phyloP scores from a whole-genome alignment of 1,140 invertebrate genomes.

The Microplitis demolitor region DNA sequence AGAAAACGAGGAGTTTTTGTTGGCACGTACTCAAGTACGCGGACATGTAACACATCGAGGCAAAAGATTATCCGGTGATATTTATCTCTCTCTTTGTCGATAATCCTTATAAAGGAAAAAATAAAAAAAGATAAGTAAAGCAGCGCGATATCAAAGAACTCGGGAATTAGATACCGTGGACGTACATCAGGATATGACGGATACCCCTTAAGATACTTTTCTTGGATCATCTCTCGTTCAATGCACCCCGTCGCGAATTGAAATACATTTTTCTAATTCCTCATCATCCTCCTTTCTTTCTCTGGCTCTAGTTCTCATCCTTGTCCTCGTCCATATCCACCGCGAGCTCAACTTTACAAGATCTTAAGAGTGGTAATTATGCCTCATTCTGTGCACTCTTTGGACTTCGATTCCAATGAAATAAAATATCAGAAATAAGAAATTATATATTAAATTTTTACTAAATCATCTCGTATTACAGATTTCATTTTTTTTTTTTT shows the following conservation, averaged over 20 bases:
- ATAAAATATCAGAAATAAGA: no score
- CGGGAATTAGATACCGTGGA: conserved; percentile 40
- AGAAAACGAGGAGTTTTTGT: conserved; percentile 1
- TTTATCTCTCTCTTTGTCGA: conserved; percentile 43
- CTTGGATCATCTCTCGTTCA: conserved; percentile 41
- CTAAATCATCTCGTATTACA: no score
- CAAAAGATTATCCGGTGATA: conserved; percentile 39
- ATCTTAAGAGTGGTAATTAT: conserved; percentile 29
- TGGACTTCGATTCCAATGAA: background rate
- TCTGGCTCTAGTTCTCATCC: background rate
- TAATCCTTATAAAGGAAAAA: conserved; percentile 28
- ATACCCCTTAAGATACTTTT: conserved; percentile 43
- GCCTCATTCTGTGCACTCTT: conserved; percentile 2
- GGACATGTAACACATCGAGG: conserved; percentile 27
- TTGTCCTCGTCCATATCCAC: no score
- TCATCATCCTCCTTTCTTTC: background rate
- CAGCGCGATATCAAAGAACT: conserved; percentile 42
- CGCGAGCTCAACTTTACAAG: no score
- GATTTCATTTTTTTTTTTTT: no score
- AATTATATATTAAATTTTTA: no score
- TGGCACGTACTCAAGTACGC: background rate
- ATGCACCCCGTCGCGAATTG: conserved; percentile 33
- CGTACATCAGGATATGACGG: conserved; percentile 7
- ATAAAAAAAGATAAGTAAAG: no score
- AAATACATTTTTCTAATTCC: conserved; percentile 37